Evolutionary conservation across 2,797 vertebrate genomes (phyloP), one percentile per base, ranked within the genome.

Genomic region (Sebastes kiyomatsui): DNA sequence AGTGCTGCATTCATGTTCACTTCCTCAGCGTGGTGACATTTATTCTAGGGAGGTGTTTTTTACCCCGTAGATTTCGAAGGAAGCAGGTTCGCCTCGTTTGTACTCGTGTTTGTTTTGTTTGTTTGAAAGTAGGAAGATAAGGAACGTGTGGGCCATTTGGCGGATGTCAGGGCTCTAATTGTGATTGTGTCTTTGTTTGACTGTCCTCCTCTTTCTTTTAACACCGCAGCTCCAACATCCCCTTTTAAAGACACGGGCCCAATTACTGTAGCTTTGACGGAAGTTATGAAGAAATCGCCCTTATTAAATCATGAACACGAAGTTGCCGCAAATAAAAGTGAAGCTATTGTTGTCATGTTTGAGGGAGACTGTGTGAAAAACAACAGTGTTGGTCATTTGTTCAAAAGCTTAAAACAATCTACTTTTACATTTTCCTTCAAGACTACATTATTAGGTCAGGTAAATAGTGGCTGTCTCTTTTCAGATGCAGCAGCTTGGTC

Each of bases 1-100:
- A 65, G 6, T 32, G 73, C 66, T 84, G 56, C 56, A 62, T 90
- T 86, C 72, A 77, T 83, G 68, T 72, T 52, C 82, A 20, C 73
- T 77, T 88, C 60, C 65, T 72, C 67, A 49, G 10, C 35, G 23
- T 66, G 75, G 56, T 82, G 84, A 82, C 76, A 85, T 82, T 83
- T 74, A 75, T 77, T 79, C 65, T 49, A 66, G 13, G 23, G 55
- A 54, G 6, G 11, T 61, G 60, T 72, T 59, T 56, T 46, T 14
- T 42, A 16, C 22, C 25, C 49, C 12, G 3, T 16, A 32, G 62
- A 27, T 71, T 84, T 79, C 67, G 30, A 61, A 54, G 62, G 12
- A 69, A 74, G 27, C 46, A 69, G 56, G 52, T 68, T 82, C 71
- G 61, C 71, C 20, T 70, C 46, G 20, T 82, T 87, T 86, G 56